Conservation (phyloP, 1,140 invertebrate species). For the Saccostrea glomerata region DNA sequence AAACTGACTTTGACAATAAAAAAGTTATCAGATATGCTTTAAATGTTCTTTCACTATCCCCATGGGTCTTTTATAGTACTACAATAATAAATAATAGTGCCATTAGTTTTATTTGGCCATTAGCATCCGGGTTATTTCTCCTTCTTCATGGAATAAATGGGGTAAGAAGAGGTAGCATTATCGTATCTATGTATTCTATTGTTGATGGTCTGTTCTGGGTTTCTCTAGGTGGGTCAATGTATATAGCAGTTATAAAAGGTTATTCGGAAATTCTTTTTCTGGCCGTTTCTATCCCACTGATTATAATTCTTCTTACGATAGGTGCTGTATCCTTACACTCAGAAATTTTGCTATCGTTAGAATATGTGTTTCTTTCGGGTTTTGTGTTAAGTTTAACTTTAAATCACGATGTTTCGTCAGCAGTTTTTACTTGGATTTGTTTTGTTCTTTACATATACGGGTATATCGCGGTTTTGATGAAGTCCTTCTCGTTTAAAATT, state of each 20-base stretch:
- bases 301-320: conserved; percentile 58
- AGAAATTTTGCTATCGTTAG: conserved; percentile 64
- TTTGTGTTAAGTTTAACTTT: conserved; percentile 62
- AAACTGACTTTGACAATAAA: conserved; percentile 51
- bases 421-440: conserved; percentile 64
- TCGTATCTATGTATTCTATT: conserved; percentile 57
- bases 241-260: conserved; percentile 50
- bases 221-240: conserved; percentile 59
- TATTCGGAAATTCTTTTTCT: conserved; percentile 4
- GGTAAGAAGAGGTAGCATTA: conserved; percentile 56
- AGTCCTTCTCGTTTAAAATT: conserved; percentile 49
- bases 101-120: conserved; percentile 63
- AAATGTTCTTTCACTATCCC: conserved; percentile 62
- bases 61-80: conserved; percentile 61
- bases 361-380: conserved; percentile 60
- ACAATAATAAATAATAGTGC: conserved; percentile 51
- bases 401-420: conserved; percentile 58
- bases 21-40: conserved; percentile 63
- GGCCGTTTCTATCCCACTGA: conserved; percentile 57
- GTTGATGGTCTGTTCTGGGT: conserved; percentile 67
- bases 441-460: conserved; percentile 68
- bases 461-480: conserved; percentile 58
- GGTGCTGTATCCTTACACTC: conserved; percentile 57
- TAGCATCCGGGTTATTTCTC: conserved; percentile 63
- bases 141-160: conserved; percentile 57